Evolutionary conservation across 2,797 vertebrate genomes (phyloP).

Genomic region (Neoniphon sammara): DNA sequence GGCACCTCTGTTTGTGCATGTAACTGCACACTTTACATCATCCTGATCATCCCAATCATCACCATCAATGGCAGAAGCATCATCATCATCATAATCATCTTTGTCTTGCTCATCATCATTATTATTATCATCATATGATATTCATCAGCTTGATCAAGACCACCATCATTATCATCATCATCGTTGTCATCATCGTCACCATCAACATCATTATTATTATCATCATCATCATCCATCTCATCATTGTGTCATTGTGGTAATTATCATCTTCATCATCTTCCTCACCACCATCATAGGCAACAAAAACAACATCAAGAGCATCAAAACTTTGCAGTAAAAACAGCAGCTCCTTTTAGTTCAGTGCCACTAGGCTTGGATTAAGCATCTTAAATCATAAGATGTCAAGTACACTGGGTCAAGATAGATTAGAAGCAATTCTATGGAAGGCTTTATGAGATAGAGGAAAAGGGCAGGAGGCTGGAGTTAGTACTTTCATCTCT

Average conservation of each 20-base stretch:
- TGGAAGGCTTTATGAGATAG: neutral
- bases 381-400: neutral
- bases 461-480: neutral
- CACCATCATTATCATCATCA: too few relatives aligned
- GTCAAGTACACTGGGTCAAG: neutral
- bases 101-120: neutral
- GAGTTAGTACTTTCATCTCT: slow-evolving; percentile 1
- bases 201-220: neutral
- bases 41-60: too few relatives aligned
- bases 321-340: neutral
- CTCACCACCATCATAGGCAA: neutral
- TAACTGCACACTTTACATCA: too few relatives aligned
- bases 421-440: neutral
- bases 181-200: too few relatives aligned
- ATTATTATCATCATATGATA: too few relatives aligned
- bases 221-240: neutral
- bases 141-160: too few relatives aligned
- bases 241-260: too few relatives aligned
- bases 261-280: slow-evolving; percentile 7
- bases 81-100: too few relatives aligned
- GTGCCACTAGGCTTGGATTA: neutral
- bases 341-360: neutral
- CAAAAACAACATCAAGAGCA: neutral
- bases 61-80: too few relatives aligned
- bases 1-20: too few relatives aligned